A percentile compares a stretch with the other conserved stretches of the same genome.
Conservation (phyloP, 92 coral and sea anemone species). For the Heliopora coerulea region DNA sequence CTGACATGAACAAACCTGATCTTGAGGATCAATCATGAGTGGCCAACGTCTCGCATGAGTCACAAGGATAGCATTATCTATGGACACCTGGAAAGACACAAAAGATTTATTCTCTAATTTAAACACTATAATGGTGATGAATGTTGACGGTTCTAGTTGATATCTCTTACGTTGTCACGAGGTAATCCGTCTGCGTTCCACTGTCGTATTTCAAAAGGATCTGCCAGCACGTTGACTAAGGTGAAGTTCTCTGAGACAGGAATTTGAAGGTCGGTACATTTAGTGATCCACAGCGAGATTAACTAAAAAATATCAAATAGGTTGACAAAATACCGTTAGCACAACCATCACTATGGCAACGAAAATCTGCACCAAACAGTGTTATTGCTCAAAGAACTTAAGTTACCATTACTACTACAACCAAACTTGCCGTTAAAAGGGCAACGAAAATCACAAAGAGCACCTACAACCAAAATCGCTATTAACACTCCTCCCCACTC, state of each 20-base stretch:
- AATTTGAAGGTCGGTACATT: conserved; percentile 81
- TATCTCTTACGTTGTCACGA: conserved; percentile 78
- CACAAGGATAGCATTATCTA: conserved; percentile 94
- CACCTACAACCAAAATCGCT: too few species aligned
- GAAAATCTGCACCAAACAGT: too few species aligned
- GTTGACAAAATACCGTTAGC: background rate
- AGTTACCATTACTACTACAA: too few species aligned
- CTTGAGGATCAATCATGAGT: conserved; percentile 98
- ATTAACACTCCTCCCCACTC: too few species aligned
- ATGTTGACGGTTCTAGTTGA: background rate
- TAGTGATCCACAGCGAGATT: conserved; percentile 84
- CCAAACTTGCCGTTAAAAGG: too few species aligned
- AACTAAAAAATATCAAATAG: conserved; percentile 42
- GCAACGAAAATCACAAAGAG: too few species aligned
- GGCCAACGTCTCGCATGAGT: conserved; percentile 98
- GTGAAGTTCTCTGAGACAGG: conserved; percentile 98
- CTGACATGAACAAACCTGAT: conserved; percentile 75
- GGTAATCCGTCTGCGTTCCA: conserved; percentile 99
- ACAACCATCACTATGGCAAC: background rate
- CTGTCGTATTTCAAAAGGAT: conserved; percentile 94
- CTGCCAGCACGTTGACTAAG: conserved; percentile 85
- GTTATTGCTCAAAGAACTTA: too few species aligned
- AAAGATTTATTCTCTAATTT: too few species aligned
- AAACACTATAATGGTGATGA: background rate
- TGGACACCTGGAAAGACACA: conserved; percentile 69